Evolutionary conservation across 2,113 vertebrate genomes (phyloP).

Genomic region (Carassius auratus): DNA sequence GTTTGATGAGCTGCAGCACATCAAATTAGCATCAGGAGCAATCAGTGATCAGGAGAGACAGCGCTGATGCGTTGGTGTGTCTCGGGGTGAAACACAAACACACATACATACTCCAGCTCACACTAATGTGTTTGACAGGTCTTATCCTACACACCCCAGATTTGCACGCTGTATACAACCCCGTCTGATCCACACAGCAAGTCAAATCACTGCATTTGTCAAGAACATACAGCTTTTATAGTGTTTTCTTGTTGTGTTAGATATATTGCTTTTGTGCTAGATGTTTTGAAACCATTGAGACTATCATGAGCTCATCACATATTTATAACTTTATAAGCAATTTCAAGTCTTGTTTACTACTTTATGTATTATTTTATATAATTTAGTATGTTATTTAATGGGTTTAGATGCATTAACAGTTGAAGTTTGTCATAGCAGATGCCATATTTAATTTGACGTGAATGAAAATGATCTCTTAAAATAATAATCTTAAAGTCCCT

Average conservation of each 20-base stretch:
- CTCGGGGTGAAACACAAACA: slow-evolving; percentile 18
- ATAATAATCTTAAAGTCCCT: neutral
- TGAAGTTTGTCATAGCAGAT: neutral
- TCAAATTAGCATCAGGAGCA: slow-evolving; percentile 55
- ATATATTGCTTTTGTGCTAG: neutral
- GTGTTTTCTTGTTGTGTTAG: neutral
- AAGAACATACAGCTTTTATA: neutral
- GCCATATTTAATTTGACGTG: neutral
- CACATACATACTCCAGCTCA: neutral
- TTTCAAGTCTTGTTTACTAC: neutral
- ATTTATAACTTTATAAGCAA: neutral
- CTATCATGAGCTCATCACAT: neutral
- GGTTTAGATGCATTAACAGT: neutral
- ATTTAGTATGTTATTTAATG: neutral
- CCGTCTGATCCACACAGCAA: neutral
- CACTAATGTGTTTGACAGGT: slow-evolving; percentile 27
- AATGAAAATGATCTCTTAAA: neutral
- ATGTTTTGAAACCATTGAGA: neutral
- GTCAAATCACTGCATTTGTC: neutral
- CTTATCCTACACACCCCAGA: slow-evolving; percentile 14
- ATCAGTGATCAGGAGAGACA: slow-evolving; percentile 16
- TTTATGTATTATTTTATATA: neutral
- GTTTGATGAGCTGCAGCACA: slow-evolving; percentile 45
- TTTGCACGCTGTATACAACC: slow-evolving; percentile 6
- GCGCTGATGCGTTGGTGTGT: slow-evolving; percentile 25